Evolutionary conservation across 2,888 invertebrate genomes (phyloP).

Genomic region (Gasteruption jaculator): DNA sequence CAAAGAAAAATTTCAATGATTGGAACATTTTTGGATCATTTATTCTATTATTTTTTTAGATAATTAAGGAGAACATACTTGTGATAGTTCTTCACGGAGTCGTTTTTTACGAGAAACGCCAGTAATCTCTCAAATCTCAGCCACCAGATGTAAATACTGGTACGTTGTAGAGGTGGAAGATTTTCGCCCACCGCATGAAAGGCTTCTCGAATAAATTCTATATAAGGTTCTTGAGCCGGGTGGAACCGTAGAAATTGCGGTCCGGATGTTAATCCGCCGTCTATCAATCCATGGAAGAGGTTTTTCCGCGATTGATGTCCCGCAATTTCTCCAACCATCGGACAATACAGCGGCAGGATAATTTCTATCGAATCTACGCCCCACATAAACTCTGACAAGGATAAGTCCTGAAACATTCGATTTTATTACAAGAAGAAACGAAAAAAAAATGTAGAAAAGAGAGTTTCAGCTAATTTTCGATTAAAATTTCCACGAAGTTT

Average conservation of each 20-base stretch:
- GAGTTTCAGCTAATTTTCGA: background rate
- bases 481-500: conserved; percentile 2
- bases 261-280: conserved; percentile 54
- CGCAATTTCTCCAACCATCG: conserved; percentile 35
- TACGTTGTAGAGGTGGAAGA: conserved; percentile 51
- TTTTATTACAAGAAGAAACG: background rate
- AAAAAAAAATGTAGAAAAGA: background rate
- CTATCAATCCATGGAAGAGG: conserved; percentile 36
- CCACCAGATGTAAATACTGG: conserved; percentile 61
- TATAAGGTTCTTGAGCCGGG: conserved; percentile 61
- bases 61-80: conserved; percentile 23
- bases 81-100: conserved; percentile 46
- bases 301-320: conserved; percentile 29
- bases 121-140: conserved; percentile 60
- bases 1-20: conserved; percentile 20
- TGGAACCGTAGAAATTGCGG: conserved; percentile 59
- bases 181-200: conserved; percentile 56
- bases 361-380: conserved; percentile 39
- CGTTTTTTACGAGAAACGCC: conserved; percentile 52
- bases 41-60: background rate
- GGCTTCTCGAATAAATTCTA: conserved; percentile 54
- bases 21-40: too few relatives aligned
- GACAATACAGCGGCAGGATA: conserved; percentile 40
- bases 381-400: conserved; percentile 36
- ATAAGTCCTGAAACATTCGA: conserved; percentile 29